These are phyloP conservation scores for Allygus modestus DNA, from an alignment of 2,888 invertebrate genomes.

Conservation along the genomic window DNA sequence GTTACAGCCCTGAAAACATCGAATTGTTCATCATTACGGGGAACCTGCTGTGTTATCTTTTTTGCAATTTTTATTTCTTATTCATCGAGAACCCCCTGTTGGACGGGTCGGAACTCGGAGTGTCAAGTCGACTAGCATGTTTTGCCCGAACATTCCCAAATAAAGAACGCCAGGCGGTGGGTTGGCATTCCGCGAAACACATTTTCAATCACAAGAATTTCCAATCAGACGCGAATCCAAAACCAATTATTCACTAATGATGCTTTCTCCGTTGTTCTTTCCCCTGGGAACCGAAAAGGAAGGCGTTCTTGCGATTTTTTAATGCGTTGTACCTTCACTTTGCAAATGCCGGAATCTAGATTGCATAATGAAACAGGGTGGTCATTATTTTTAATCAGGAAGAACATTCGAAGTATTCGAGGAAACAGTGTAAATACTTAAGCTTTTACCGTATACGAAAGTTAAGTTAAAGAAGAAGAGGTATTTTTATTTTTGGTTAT, in stretches of 20 bases:
- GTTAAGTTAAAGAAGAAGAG: too few relatives aligned
- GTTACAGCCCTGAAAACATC: too few relatives aligned
- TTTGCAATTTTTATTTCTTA: conserved; percentile 26
- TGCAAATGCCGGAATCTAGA: not conserved
- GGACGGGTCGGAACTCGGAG: not conserved
- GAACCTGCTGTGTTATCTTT: not conserved
- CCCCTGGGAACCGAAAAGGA: conserved; percentile 25
- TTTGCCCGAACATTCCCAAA: conserved; percentile 26
- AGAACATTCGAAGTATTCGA: too few relatives aligned
- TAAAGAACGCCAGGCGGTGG: not conserved
- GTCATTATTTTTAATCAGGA: not conserved
- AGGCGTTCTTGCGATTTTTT: conserved; percentile 5
- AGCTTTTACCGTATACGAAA: too few relatives aligned
- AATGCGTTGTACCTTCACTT: conserved; percentile 34
- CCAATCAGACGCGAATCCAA: conserved; percentile 30
- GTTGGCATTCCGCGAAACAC: conserved; percentile 28
- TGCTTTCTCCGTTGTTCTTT: conserved; percentile 32
- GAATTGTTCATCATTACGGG: too few relatives aligned
- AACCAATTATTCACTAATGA: conserved; percentile 47
- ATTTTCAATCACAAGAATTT: conserved; percentile 49
- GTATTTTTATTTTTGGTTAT: too few relatives aligned
- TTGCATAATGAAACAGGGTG: not conserved
- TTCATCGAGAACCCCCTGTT: not conserved
- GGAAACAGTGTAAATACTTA: too few relatives aligned
- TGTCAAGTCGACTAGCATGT: conserved; percentile 2